A percentile compares a stretch with the other conserved stretches of the same genome.
phyloP scores from a whole-genome alignment of 92 coral and sea anemone species.

The Pocillopora meandrina region DNA sequence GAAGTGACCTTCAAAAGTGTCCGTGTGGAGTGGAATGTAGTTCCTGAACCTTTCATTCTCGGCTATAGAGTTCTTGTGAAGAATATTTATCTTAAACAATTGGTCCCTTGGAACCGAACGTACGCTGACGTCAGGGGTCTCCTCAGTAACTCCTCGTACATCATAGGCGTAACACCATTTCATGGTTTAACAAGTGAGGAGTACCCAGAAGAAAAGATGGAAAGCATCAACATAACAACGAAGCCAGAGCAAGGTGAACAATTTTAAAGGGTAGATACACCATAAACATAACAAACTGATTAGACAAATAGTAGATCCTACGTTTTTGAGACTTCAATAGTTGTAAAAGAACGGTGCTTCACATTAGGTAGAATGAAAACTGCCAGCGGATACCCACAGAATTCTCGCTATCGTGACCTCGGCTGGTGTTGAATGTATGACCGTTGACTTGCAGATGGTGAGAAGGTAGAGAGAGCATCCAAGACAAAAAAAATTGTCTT shows the following conservation, averaged over 20 bases:
- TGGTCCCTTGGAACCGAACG: conserved; percentile 9
- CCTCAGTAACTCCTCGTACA: conserved; percentile 25
- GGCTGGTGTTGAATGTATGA: too few species aligned
- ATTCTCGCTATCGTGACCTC: too few species aligned
- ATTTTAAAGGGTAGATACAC: neutral
- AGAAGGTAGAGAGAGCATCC: too few species aligned
- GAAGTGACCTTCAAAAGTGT: conserved; percentile 6
- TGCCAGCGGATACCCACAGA: too few species aligned
- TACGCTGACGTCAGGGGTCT: neutral
- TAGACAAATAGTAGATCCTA: too few species aligned
- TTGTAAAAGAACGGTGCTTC: too few species aligned
- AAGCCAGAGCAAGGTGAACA: neutral
- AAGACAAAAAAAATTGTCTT: too few species aligned
- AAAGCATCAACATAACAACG: conserved; percentile 13
- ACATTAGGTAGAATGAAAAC: too few species aligned
- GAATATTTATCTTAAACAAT: neutral
- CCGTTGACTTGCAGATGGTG: too few species aligned
- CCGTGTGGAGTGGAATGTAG: conserved; percentile 33
- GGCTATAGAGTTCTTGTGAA: conserved; percentile 26
- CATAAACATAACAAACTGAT: too few species aligned
- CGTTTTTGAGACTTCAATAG: too few species aligned
- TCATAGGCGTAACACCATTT: conserved; percentile 15
- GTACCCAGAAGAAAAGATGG: neutral
- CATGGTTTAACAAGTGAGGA: conserved; percentile 18
- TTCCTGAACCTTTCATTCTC: conserved; percentile 18